Evolutionary conservation across 2,113 vertebrate genomes (phyloP).

Genomic region (Gobio gobio): DNA sequence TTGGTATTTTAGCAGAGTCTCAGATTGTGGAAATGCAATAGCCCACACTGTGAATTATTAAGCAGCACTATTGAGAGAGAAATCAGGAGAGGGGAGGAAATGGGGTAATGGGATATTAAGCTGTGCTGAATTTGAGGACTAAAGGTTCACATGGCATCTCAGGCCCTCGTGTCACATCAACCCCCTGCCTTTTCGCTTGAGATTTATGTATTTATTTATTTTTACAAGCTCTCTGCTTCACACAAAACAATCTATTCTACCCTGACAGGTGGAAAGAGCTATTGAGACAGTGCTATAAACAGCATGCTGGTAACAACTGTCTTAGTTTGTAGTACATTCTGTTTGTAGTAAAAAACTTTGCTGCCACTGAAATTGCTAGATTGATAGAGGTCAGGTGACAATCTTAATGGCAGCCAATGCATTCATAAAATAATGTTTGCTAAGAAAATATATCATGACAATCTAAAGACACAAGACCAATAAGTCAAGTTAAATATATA

Average conservation of each 20-base stretch:
- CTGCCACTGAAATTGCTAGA: background rate
- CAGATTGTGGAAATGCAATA: conserved; percentile 59
- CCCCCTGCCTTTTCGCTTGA: conserved; percentile 35
- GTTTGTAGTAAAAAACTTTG: background rate
- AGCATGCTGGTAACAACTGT: background rate
- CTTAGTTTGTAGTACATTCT: conserved; percentile 9
- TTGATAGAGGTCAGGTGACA: background rate
- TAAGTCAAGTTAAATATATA: background rate
- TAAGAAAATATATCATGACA: background rate
- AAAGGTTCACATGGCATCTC: conserved; percentile 47
- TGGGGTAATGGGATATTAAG: conserved; percentile 61
- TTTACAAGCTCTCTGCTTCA: conserved; percentile 31
- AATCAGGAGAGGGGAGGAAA: conserved; percentile 27
- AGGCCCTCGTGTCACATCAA: conserved; percentile 51
- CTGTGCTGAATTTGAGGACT: conserved; percentile 53
- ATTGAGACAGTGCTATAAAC: conserved; percentile 19
- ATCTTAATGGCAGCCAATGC: background rate
- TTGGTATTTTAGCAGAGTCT: conserved; percentile 56
- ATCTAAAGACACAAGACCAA: background rate
- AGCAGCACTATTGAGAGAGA: conserved; percentile 53
- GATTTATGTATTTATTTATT: conserved; percentile 34
- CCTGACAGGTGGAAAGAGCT: conserved; percentile 9
- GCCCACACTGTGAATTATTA: conserved; percentile 58
- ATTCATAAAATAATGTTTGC: background rate
- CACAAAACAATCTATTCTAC: conserved; percentile 16